These are phyloP conservation scores for Drosophila punjabiensis DNA, from an alignment of 1,140 invertebrate species.

Conservation along the genomic window DNA sequence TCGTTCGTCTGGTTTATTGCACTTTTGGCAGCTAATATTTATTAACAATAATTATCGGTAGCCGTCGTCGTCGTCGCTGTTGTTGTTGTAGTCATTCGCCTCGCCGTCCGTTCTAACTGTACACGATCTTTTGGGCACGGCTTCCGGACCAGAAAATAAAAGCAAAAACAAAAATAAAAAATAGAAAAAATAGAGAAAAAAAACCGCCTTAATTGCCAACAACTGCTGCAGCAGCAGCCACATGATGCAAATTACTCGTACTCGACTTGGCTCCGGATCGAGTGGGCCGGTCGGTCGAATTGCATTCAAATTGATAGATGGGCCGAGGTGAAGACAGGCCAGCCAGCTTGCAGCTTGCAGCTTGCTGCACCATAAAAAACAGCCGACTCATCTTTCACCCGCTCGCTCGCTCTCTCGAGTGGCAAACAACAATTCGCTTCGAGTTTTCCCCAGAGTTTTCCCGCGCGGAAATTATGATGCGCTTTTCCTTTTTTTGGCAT, in stretches of 20 bases:
- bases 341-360: neutral
- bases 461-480: constrained; percentile 65
- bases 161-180: neutral
- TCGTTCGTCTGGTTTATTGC: constrained; percentile 69
- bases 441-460: constrained; percentile 17
- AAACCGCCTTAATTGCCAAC: constrained; percentile 54
- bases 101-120: constrained; percentile 49
- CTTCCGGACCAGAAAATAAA: constrained; percentile 51
- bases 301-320: constrained; percentile 41
- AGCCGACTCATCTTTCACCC: constrained; percentile 70
- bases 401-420: constrained; percentile 6
- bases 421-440: constrained; percentile 1
- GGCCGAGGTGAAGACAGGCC: constrained; percentile 31
- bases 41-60: constrained; percentile 72
- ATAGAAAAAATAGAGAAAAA: neutral
- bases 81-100: neutral
- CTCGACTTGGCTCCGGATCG: constrained; percentile 4
- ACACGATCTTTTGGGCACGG: constrained; percentile 67
- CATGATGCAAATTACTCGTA: constrained; percentile 38
- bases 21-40: constrained; percentile 80
- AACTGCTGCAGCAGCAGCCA: neutral
- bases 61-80: neutral
- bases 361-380: constrained; percentile 25
- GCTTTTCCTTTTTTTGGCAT: constrained; percentile 67
- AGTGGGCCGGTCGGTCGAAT: constrained; percentile 3